Percentiles rank a stretch among this genome's conserved stretches.
These are phyloP conservation scores for Lota lota DNA, from an alignment of 2,113 vertebrate genomes.

Conservation along the genomic window DNA sequence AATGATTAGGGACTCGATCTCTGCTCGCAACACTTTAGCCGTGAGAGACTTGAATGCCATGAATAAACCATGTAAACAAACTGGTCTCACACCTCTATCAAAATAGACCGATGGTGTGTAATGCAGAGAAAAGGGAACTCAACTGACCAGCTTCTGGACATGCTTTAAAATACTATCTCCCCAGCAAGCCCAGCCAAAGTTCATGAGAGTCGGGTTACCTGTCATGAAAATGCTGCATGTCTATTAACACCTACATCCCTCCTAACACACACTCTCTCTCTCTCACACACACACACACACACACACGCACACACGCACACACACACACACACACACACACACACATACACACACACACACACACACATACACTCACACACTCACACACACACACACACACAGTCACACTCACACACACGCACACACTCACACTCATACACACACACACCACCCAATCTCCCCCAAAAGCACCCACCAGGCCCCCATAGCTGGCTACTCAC, in stretches of 20 bases:
- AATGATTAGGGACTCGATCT: slow-evolving; percentile 43
- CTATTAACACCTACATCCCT: slow-evolving; percentile 61
- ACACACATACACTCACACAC: too few relatives aligned
- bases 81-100: slow-evolving; percentile 46
- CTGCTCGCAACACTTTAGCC: slow-evolving; percentile 48
- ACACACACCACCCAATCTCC: too few relatives aligned
- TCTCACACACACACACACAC: too few relatives aligned
- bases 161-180: slow-evolving; percentile 54
- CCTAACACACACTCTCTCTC: neutral
- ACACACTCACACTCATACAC: too few relatives aligned
- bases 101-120: slow-evolving; percentile 67
- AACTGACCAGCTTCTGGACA: slow-evolving; percentile 23
- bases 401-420: too few relatives aligned
- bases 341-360: too few relatives aligned
- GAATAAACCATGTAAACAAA: slow-evolving; percentile 69
- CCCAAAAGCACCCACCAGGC: neutral
- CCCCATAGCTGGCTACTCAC: neutral
- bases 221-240: slow-evolving; percentile 63
- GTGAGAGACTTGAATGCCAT: slow-evolving; percentile 47
- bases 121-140: slow-evolving; percentile 62
- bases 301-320: too few relatives aligned
- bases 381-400: too few relatives aligned
- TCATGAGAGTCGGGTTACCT: slow-evolving; percentile 57
- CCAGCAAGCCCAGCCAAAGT: slow-evolving; percentile 34
- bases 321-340: too few relatives aligned